Evolutionary conservation across 2,888 invertebrate genomes (phyloP), one percentile per base, ranked within the genome.

Genomic region (Scaptomyza polygonia): DNA sequence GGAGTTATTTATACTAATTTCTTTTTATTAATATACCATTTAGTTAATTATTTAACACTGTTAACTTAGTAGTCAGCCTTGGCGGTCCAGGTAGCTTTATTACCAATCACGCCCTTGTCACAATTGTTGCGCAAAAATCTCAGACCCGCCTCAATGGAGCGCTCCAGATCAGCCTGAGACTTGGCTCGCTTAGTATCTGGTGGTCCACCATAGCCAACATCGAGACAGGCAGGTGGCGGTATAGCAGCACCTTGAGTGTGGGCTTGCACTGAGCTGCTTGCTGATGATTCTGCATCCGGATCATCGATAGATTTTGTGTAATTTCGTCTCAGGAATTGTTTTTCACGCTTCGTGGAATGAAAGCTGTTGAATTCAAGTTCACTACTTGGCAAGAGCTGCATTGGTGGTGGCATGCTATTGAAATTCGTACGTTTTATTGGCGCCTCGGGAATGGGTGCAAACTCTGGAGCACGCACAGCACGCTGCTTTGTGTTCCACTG

Each of bases 401-500:
- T 72, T 1, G 71, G 73, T 2, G 72, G 73, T 4, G 85, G 66
- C 62, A 77, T 54, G 57, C 82, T 88, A 32, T 47, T 86, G 12
- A 90, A 90, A 49, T 85, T 88, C 8, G 79, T 82, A 30, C 90
- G 88, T 30, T 89, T 88, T 0, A 71, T 47, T 16, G 65, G 42
- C 25, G 53, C 48, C 14, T 89, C 87, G 0, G 72, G 55, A 3
- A 76, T 48, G 4, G 97, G 97, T 1, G 96, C 97, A 92, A 98
- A 98, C 90, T 97, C 97, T 0, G 93, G 88, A 25, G 93, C 92
- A 72, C 97, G 93, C 87, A 96, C 95, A 54, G 92, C 92, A 72
- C 98, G 93, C 89, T 96, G 94, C 83, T 95, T 95, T 30, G 91
- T 90, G 64, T 92, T 92, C 92, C 92, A 92, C 62, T 92, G 82